Evolutionary conservation across 2,113 vertebrate genomes (phyloP).

Genomic region (Himantopus leucocephalus): DNA sequence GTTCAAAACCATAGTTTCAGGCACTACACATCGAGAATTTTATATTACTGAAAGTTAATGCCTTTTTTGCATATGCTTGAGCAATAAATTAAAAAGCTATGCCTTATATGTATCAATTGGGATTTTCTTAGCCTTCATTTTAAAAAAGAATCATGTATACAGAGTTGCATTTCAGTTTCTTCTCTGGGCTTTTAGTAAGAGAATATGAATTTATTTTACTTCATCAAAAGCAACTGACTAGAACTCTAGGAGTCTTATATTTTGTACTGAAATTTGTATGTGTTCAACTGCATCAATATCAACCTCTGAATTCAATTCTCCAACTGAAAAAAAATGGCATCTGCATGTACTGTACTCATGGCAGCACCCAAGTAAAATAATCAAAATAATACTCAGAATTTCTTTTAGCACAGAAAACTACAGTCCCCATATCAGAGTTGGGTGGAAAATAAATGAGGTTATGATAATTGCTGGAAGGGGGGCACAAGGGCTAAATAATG

Average conservation of each 20-base stretch:
- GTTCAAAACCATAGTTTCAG: constrained; percentile 54
- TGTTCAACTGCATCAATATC: constrained; percentile 20
- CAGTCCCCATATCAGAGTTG: not conserved
- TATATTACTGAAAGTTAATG: constrained; percentile 59
- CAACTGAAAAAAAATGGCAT: not conserved
- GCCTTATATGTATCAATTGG: constrained; percentile 29
- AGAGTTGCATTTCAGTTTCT: constrained; percentile 24
- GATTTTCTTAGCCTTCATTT: constrained; percentile 53
- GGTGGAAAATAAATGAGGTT: not conserved
- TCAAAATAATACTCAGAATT: not conserved
- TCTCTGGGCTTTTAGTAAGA: constrained; percentile 39
- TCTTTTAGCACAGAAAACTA: not conserved
- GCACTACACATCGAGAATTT: constrained; percentile 9
- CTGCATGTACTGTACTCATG: not conserved
- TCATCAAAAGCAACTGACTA: constrained; percentile 49
- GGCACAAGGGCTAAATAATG: not conserved
- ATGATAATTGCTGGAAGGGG: not conserved
- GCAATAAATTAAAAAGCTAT: constrained; percentile 57
- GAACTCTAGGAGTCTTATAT: not conserved
- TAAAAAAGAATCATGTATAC: constrained; percentile 28
- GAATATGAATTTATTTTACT: constrained; percentile 56
- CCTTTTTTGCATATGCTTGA: constrained; percentile 56
- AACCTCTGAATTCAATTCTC: constrained; percentile 9
- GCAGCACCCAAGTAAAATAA: not conserved
- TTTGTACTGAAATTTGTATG: constrained; percentile 34